Base-by-base conservation (phyloP, 2,113 vertebrate genomes). In the Pomatostomus ruficeps region DNA sequence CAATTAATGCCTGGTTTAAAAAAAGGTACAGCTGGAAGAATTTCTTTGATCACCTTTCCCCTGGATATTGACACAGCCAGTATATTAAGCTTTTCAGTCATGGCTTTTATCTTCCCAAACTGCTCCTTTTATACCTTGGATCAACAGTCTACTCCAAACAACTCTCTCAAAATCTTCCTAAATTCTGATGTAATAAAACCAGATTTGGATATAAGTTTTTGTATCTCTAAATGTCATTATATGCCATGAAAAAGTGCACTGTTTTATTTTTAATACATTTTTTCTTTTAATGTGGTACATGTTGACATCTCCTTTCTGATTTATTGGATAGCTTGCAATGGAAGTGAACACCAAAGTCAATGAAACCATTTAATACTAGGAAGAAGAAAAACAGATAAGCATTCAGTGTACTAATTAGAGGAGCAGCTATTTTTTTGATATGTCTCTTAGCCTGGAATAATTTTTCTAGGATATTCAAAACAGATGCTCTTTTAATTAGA, bases 401-500 rank as follows among this genome's bases (percentile, higher is more conserved):
- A 49, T 58, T 73, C 46, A 48, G 83, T 0, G 0, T 42, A 38
- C 57, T 77, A 86, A 94, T 92, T 92, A 93, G 68, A 87, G 70
- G 21, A 95, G 21, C 59, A 91, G 80, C 76, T 95, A 89, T 87
- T 87, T 92, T 95, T 75, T 93, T 31, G 65, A 22, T 90, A 18
- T 13, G 24, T 89, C 65, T 93, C 21, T 40, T 80, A 81, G 55
- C n/a, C 61, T 89, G 36, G 68, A 86, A 93, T 92, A 0, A 71
- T 93, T 97, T 94, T 86, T 92, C 40, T 72, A 85, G 36, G 45
- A 65, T 91, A 75, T 65, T 84, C 76, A 95, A 95, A 96, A 93
- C 94, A 96, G 92, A 93, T 96, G 92, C 72, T 93, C 73, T 95
- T 96, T 96, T 97, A 95, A 97, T 96, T 93, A 96, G 83, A 92